Conservation (phyloP, 2,797 vertebrate genomes). For the Rhinoraja longicauda region DNA sequence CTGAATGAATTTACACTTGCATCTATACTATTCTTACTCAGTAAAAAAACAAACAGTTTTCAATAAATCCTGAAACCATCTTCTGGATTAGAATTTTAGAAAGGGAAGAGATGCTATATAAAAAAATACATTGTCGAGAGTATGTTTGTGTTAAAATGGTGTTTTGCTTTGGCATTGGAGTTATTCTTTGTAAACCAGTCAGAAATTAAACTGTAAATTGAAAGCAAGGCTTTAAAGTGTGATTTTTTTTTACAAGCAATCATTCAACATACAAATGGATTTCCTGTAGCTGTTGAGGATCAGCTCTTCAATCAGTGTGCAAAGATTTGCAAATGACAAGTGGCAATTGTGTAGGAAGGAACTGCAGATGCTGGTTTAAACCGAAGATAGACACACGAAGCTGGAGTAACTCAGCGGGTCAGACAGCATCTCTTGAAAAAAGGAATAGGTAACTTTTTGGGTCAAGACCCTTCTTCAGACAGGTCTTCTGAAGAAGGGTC, state of each 20-base stretch:
- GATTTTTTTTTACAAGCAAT: constrained; percentile 10
- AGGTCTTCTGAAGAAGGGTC: too few relatives aligned
- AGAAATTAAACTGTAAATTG: constrained; percentile 38
- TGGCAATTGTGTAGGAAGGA: not conserved
- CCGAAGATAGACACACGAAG: too few relatives aligned
- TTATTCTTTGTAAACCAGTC: constrained; percentile 39
- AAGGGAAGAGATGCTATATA: constrained; percentile 30
- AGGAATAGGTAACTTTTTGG: too few relatives aligned
- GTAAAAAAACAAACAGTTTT: constrained; percentile 3
- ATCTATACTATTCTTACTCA: not conserved
- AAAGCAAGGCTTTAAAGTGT: constrained; percentile 25
- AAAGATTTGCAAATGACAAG: too few relatives aligned
- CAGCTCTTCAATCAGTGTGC: not conserved
- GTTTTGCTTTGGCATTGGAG: constrained; percentile 37
- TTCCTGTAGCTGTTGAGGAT: not conserved
- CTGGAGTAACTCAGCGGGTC: too few relatives aligned
- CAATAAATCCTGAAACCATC: constrained; percentile 30
- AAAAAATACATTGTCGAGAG: constrained; percentile 33
- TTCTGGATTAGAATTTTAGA: constrained; percentile 37
- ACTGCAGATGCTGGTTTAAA: too few relatives aligned
- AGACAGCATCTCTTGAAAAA: too few relatives aligned
- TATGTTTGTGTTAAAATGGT: constrained; percentile 39
- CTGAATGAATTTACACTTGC: constrained; percentile 7
- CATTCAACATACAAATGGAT: not conserved
- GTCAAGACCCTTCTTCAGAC: too few relatives aligned